These are phyloP conservation scores for Dicyrtomina minuta DNA, from an alignment of 2,888 invertebrate species.

Conservation along the genomic window DNA sequence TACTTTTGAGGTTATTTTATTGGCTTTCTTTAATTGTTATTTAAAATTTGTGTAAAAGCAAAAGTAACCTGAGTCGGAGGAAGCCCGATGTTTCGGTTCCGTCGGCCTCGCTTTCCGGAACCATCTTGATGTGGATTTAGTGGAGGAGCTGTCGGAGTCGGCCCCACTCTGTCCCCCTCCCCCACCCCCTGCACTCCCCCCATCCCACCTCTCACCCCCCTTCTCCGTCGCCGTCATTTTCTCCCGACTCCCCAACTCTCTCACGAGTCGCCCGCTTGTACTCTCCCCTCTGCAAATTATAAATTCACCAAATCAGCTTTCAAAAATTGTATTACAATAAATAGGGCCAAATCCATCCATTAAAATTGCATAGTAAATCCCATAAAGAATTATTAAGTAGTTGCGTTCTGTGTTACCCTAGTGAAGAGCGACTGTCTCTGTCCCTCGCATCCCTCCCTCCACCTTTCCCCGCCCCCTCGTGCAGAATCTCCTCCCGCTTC, in stretches of 20 bases:
- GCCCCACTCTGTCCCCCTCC: constrained; percentile 20
- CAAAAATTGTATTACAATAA: too few species aligned
- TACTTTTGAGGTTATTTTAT: too few species aligned
- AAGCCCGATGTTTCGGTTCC: constrained; percentile 50
- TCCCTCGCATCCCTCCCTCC: constrained; percentile 51
- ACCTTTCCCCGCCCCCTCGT: constrained; percentile 70
- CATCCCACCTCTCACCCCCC: constrained; percentile 24
- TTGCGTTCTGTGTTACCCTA: too few species aligned
- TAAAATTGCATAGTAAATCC: too few species aligned
- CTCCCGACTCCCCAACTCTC: too few species aligned
- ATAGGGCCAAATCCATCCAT: too few species aligned
- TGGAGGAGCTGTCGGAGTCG: constrained; percentile 37
- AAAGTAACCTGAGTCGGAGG: constrained; percentile 51
- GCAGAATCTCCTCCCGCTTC: constrained; percentile 72
- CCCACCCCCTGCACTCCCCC: constrained; percentile 1
- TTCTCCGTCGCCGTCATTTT: constrained; percentile 58
- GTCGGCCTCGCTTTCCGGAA: constrained; percentile 39
- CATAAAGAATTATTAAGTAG: too few species aligned
- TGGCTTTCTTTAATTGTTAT: too few species aligned
- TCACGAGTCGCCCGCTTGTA: too few species aligned
- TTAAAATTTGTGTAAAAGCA: too few species aligned
- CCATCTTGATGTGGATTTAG: constrained; percentile 51
- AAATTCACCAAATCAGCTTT: too few species aligned
- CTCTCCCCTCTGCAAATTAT: neutral
- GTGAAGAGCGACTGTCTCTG: too few species aligned